Evolutionary conservation across 2,888 invertebrate genomes (phyloP), one percentile per base, ranked within the genome.

Genomic region (Sesia bembeciformis): DNA sequence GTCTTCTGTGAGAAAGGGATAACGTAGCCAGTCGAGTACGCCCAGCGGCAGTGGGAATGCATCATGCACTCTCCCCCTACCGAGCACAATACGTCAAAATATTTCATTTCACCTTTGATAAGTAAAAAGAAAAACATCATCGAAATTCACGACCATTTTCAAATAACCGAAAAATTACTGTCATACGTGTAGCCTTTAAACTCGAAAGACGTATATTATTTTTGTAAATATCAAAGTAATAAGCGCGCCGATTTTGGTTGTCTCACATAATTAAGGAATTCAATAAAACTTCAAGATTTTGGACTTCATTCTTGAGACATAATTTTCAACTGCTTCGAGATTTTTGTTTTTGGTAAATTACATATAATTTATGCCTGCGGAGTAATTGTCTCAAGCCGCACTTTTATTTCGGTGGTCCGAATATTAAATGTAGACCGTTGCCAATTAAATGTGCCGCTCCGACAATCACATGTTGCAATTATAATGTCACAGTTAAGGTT

Each of bases 391-490:
- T 62, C 61, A 61, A 55, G 51, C 59, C 60, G 61, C 60, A 68
- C 74, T 68, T 50, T 50, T 79, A 69, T 79, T 74, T 66, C 46
- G 81, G 81, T 77, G 76, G 76, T 73, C 76, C 58, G 65, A 63
- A 70, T 74, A 74, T 74, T 76, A 69, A 64, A 66, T 66, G 62
- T 65, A 60, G 61, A 72, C 68, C 63, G 60, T 56, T 54, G 65
- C 66, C 60, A 66, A 58, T 60, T 56, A 56, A 63, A 58, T 56
- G 63, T 61, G 56, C 62, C 59, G 55, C 59, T 58, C 53, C 57
- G 57, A 65, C 65, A 65, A 63, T 62, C 58, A 56, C 46, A 39
- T 52, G 56, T 52, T 52, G 56, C 56, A 61, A 66, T 66, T 68
- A 66, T 64, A 59, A 52, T 57, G 52, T 60, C 49, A 54, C 54